Percentiles rank a stretch among this genome's conserved stretches.
phyloP scores from a whole-genome alignment of 2,888 invertebrate species.

The Chaetogeoica ovagalla region DNA sequence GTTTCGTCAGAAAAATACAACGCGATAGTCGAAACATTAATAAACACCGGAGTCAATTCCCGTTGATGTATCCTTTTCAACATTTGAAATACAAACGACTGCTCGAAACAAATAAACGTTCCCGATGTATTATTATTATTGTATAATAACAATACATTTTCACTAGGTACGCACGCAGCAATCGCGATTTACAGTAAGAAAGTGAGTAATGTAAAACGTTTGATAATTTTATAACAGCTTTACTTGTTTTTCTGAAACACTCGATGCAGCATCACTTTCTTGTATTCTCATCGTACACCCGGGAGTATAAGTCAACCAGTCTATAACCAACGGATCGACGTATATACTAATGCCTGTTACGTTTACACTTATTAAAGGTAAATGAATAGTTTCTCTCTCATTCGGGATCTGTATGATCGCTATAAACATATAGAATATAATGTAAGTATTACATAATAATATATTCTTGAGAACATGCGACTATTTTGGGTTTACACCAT shows the following conservation, averaged over 20 bases:
- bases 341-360: background rate
- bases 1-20: background rate
- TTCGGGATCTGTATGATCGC: background rate
- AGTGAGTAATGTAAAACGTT: no score
- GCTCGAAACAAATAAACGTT: background rate
- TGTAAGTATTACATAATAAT: no score
- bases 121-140: no score
- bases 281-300: background rate
- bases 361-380: background rate
- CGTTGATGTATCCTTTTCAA: background rate
- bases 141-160: no score
- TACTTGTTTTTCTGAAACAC: no score
- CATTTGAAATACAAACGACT: background rate
- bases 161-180: no score
- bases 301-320: slow-evolving; percentile 3
- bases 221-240: no score
- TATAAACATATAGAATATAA: background rate
- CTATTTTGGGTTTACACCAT: no score
- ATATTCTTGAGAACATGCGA: no score
- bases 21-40: background rate
- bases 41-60: background rate
- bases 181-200: no score
- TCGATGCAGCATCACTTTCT: background rate
- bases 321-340: slow-evolving; percentile 4
- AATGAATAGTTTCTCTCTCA: background rate